phyloP scores from a whole-genome alignment of 2,888 invertebrate genomes.

The Lithophane leautieri region DNA sequence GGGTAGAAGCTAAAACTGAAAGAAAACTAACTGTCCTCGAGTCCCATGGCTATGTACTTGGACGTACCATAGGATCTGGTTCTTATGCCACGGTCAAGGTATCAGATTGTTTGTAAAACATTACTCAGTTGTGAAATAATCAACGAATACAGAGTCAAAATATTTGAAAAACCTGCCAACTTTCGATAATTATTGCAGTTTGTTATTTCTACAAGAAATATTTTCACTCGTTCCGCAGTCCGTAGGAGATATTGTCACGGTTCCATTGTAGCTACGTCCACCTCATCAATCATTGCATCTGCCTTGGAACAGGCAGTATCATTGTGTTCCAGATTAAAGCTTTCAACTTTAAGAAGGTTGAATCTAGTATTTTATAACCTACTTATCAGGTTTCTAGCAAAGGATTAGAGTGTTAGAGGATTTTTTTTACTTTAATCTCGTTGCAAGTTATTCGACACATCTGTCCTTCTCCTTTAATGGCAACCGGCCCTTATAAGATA shows the following conservation, averaged over 20 bases:
- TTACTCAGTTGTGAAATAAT: background rate
- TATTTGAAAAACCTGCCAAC: background rate
- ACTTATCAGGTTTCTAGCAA: background rate
- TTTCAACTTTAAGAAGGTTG: background rate
- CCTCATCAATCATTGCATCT: too few relatives aligned
- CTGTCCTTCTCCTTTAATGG: background rate
- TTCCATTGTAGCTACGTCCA: background rate
- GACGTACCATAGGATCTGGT: constrained; percentile 94
- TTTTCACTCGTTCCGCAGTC: background rate
- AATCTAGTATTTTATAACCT: background rate
- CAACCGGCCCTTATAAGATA: background rate
- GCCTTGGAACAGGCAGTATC: background rate
- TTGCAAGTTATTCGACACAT: background rate
- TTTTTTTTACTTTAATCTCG: background rate
- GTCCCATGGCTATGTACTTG: constrained; percentile 94
- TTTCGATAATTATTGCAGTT: background rate
- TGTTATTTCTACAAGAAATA: background rate
- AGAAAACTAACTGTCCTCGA: constrained; percentile 92
- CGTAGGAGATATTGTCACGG: background rate
- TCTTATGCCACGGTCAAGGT: constrained; percentile 96
- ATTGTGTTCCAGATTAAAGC: background rate
- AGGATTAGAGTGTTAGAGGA: background rate
- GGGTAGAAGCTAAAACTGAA: constrained; percentile 84
- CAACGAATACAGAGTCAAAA: background rate
- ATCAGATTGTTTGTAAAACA: constrained; percentile 50